Evolutionary conservation across 2,888 invertebrate genomes (phyloP).

Genomic region (Cyaniris semiargus): DNA sequence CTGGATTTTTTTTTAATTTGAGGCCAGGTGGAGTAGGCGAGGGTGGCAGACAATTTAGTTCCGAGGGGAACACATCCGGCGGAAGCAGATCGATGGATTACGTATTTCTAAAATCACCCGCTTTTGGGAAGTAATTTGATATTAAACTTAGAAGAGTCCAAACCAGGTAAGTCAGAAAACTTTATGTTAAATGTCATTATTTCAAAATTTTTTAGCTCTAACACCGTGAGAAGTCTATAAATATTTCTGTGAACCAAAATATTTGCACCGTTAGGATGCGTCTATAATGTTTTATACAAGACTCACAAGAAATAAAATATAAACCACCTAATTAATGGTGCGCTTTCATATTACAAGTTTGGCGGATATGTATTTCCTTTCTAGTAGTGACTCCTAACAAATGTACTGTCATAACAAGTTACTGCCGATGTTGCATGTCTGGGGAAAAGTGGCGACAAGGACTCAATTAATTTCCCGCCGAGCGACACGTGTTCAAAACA

Average conservation of each 20-base stretch:
- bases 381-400: neutral
- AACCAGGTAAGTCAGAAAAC: neutral
- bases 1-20: neutral
- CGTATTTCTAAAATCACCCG: constrained; percentile 34
- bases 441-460: constrained; percentile 6
- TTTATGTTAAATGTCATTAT: neutral
- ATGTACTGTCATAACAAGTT: constrained; percentile 13
- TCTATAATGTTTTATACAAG: neutral
- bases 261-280: neutral
- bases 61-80: constrained; percentile 34
- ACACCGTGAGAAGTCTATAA: neutral
- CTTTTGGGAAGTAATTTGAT: constrained; percentile 43
- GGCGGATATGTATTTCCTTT: neutral
- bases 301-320: neutral
- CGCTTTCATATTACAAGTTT: neutral
- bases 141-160: neutral
- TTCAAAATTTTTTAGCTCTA: neutral
- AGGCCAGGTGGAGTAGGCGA: constrained; percentile 32
- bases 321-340: neutral
- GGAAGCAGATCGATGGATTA: constrained; percentile 31
- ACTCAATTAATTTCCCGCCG: constrained; percentile 25
- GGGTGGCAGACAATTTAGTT: constrained; percentile 32
- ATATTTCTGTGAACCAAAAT: too few species aligned
- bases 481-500: constrained; percentile 32
- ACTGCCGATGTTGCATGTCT: constrained; percentile 6